Evolutionary conservation across 2,797 vertebrate genomes (phyloP).

Genomic region (Phalloptychus januarius): DNA sequence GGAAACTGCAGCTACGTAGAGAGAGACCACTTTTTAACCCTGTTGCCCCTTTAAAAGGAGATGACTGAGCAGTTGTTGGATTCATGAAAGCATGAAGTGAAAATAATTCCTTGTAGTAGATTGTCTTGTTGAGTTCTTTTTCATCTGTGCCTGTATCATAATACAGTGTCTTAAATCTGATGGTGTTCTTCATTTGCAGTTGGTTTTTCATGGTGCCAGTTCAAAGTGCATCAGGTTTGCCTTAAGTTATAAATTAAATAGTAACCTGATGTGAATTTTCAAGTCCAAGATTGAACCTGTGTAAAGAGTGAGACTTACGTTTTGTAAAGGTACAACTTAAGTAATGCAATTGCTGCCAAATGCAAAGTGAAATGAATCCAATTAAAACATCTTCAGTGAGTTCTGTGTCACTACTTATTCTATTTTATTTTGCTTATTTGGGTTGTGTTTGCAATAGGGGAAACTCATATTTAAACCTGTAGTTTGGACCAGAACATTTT

Average conservation of each 20-base stretch:
- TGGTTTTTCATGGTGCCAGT: not conserved
- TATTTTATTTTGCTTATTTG: not conserved
- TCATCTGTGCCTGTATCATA: constrained; percentile 2
- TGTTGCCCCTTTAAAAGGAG: constrained; percentile 84
- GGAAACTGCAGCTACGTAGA: constrained; percentile 84
- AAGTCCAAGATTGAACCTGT: not conserved
- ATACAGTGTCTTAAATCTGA: constrained; percentile 12
- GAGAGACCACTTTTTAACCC: constrained; percentile 93
- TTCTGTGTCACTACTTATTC: not conserved
- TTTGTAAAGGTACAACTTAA: not conserved
- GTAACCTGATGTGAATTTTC: not conserved
- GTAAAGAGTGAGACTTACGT: not conserved
- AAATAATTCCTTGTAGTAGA: constrained; percentile 2
- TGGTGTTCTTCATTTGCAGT: constrained; percentile 2
- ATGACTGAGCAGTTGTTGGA: constrained; percentile 74
- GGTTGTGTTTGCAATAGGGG: not conserved
- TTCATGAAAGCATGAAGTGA: not conserved
- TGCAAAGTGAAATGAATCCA: constrained; percentile 13
- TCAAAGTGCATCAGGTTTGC: not conserved
- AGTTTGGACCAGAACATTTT: not conserved
- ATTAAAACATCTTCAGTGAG: not conserved
- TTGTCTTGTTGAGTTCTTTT: constrained; percentile 9
- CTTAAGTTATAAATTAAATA: not conserved
- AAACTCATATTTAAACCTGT: not conserved
- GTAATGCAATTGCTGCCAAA: not conserved